Percentiles rank a stretch among this genome's conserved stretches.
These are phyloP conservation scores for Zosterops borbonicus DNA, from an alignment of 2,113 vertebrate species.

Conservation along the genomic window DNA sequence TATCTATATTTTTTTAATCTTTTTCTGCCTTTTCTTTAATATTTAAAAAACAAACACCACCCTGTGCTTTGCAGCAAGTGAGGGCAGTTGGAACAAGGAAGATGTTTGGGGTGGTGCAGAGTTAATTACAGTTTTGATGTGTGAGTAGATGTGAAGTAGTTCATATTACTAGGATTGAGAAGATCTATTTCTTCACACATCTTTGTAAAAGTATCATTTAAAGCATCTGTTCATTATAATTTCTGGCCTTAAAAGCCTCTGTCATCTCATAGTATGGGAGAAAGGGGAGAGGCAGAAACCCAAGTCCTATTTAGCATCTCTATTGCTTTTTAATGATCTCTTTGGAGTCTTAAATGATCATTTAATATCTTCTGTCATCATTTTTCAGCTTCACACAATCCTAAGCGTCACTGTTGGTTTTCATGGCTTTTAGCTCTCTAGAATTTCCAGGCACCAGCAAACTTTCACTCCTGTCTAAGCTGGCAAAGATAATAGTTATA, in stretches of 20 bases:
- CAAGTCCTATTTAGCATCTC: conserved; percentile 11
- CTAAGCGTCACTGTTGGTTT: background rate
- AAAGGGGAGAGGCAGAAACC: conserved; percentile 1
- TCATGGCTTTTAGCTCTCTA: background rate
- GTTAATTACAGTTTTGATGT: background rate
- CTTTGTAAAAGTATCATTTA: background rate
- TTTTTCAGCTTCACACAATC: conserved; percentile 6
- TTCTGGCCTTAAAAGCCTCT: conserved; percentile 41
- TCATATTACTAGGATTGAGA: background rate
- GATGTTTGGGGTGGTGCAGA: background rate
- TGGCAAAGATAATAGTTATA: background rate
- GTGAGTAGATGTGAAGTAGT: background rate
- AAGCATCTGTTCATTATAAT: background rate
- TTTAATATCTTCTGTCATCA: conserved; percentile 28
- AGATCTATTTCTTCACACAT: conserved; percentile 6
- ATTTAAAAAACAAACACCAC: background rate
- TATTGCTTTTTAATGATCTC: conserved; percentile 43
- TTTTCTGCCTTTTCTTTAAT: background rate
- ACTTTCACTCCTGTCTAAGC: background rate
- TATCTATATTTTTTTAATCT: background rate
- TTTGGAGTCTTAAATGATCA: background rate
- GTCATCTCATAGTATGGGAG: background rate
- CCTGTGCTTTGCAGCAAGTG: background rate
- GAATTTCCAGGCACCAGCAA: conserved; percentile 7
- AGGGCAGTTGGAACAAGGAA: background rate